Evolutionary conservation across 2,797 vertebrate species (phyloP).

Genomic region (Spinibarbus caldwelli): DNA sequence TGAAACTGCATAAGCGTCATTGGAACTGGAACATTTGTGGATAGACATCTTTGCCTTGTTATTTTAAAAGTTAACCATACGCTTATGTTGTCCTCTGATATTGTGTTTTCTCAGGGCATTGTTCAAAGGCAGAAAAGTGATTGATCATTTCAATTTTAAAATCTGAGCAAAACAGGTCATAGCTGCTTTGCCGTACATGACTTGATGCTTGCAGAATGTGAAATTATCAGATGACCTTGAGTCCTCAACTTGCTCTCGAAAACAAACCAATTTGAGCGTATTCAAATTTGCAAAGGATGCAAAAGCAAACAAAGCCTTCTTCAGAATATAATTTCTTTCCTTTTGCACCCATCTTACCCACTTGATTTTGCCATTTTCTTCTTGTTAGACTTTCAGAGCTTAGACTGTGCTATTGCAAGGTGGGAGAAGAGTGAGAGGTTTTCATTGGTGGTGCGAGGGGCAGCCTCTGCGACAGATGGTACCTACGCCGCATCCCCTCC

Average conservation of each 20-base stretch:
- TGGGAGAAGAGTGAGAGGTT: slow-evolving; percentile 66
- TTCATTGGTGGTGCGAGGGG: slow-evolving; percentile 71
- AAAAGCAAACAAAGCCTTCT: not conserved
- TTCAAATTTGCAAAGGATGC: slow-evolving; percentile 12
- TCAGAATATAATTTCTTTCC: not conserved
- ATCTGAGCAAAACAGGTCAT: slow-evolving; percentile 57
- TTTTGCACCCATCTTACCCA: not conserved
- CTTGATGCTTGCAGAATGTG: slow-evolving; percentile 62
- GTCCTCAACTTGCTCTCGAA: slow-evolving; percentile 47
- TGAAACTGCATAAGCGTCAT: too few species aligned
- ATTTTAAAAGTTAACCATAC: not conserved
- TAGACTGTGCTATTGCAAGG: slow-evolving; percentile 58
- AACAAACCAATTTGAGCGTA: slow-evolving; percentile 48
- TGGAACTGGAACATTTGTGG: not conserved
- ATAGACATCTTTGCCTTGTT: not conserved
- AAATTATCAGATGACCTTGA: slow-evolving; percentile 66
- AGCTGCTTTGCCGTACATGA: slow-evolving; percentile 59
- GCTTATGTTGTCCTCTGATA: not conserved
- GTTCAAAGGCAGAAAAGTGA: slow-evolving; percentile 45
- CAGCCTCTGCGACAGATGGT: slow-evolving; percentile 78
- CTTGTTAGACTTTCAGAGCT: slow-evolving; percentile 20
- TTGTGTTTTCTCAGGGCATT: not conserved
- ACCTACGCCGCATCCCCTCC: slow-evolving; percentile 52
- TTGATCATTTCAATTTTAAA: slow-evolving; percentile 52
- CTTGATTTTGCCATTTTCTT: slow-evolving; percentile 28